Percentiles rank a stretch among this genome's conserved stretches.
phyloP scores from a whole-genome alignment of 2,888 invertebrate species.

The Nomada fabriciana region DNA sequence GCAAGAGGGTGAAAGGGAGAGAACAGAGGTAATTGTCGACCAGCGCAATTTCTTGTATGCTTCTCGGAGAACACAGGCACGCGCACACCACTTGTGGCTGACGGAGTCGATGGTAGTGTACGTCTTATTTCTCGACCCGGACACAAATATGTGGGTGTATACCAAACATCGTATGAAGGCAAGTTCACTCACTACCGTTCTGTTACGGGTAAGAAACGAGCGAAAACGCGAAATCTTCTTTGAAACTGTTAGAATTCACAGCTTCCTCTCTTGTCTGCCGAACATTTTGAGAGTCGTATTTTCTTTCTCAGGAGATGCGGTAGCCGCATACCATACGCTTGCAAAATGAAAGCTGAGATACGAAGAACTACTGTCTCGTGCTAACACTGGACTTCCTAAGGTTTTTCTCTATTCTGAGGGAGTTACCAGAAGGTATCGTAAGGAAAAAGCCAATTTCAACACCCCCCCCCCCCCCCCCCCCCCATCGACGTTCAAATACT shows the following conservation, averaged over 20 bases:
- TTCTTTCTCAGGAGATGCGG: slow-evolving; percentile 75
- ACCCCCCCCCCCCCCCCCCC: neutral
- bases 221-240: slow-evolving; percentile 5
- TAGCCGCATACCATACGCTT: slow-evolving; percentile 28
- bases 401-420: slow-evolving; percentile 54
- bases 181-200: slow-evolving; percentile 59
- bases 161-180: slow-evolving; percentile 64
- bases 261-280: slow-evolving; percentile 26
- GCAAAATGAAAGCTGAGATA: slow-evolving; percentile 48
- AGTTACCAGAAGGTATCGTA: slow-evolving; percentile 68
- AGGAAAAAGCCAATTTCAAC: slow-evolving; percentile 44
- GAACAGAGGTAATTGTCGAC: slow-evolving; percentile 59
- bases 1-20: slow-evolving; percentile 60
- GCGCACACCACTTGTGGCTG: slow-evolving; percentile 31
- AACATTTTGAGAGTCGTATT: slow-evolving; percentile 72
- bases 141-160: slow-evolving; percentile 51
- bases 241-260: slow-evolving; percentile 30
- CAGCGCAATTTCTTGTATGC: slow-evolving; percentile 47
- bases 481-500: neutral
- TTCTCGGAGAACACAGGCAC: slow-evolving; percentile 50
- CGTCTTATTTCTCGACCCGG: slow-evolving; percentile 43
- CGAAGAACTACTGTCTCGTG: slow-evolving; percentile 46
- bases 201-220: slow-evolving; percentile 42
- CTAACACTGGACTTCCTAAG: slow-evolving; percentile 41
- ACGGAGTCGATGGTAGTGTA: slow-evolving; percentile 34